phyloP scores from a whole-genome alignment of 2,113 vertebrate species.

The Saccopteryx bilineata region DNA sequence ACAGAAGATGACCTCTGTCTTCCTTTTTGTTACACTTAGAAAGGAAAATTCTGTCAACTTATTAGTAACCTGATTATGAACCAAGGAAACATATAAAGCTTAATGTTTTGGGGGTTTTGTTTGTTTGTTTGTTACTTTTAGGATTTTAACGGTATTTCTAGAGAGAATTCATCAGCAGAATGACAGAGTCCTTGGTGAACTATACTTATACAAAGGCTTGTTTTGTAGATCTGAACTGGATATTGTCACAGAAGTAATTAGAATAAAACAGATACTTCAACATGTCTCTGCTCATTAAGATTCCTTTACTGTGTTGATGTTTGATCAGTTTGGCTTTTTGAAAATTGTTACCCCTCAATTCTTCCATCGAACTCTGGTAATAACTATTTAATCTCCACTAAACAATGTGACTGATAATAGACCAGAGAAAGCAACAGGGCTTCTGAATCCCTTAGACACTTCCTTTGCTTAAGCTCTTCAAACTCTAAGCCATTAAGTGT shows the following conservation, averaged over 20 bases:
- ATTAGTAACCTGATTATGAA: conserved; percentile 25
- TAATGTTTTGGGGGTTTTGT: background rate
- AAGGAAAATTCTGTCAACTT: background rate
- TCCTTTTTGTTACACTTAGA: background rate
- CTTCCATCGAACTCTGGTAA: background rate
- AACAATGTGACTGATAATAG: conserved; percentile 16
- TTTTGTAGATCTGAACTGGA: background rate
- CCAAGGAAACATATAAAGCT: background rate
- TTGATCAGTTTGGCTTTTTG: conserved; percentile 30
- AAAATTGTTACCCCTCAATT: conserved; percentile 14
- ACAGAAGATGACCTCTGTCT: background rate
- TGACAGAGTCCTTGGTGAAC: background rate
- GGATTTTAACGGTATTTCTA: background rate
- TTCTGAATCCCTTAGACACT: background rate
- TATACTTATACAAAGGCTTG: background rate
- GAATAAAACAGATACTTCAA: background rate
- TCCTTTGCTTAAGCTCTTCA: conserved; percentile 60
- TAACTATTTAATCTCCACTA: conserved; percentile 58
- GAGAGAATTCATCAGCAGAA: background rate
- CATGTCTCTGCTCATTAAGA: background rate
- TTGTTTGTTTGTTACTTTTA: background rate
- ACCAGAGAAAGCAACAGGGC: background rate
- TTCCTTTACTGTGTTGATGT: conserved; percentile 1
- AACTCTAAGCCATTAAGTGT: conserved; percentile 7
- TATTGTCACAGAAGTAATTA: conserved; percentile 1